Percentiles rank a stretch among this genome's conserved stretches.
Evolutionary conservation across 1,140 invertebrate species (phyloP).

Genomic region (Lerema accius): DNA sequence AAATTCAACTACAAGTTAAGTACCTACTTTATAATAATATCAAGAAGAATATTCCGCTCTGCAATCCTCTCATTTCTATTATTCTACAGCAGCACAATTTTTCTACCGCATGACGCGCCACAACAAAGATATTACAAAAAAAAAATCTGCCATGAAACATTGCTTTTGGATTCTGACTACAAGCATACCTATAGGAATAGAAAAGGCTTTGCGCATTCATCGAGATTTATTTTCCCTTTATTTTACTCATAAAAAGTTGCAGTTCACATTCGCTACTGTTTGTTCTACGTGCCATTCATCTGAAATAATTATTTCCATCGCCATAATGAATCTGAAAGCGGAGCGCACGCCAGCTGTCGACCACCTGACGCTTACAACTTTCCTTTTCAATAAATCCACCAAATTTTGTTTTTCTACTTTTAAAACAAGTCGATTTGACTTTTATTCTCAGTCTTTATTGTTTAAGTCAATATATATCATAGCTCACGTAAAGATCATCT

Average conservation of each 20-base stretch:
- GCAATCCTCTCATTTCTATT: too few species aligned
- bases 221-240: constrained; percentile 28
- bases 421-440: background rate
- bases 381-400: constrained; percentile 33
- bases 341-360: constrained; percentile 24
- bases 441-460: background rate
- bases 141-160: background rate
- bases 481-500: too few species aligned
- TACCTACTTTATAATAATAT: too few species aligned
- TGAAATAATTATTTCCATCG: constrained; percentile 34
- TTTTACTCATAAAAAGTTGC: constrained; percentile 34
- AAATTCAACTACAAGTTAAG: too few species aligned
- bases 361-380: constrained; percentile 27
- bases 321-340: constrained; percentile 18
- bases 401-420: constrained; percentile 17
- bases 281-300: constrained; percentile 32
- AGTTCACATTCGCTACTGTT: constrained; percentile 21
- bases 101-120: too few species aligned
- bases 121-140: background rate
- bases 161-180: constrained; percentile 6
- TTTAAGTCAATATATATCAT: too few species aligned
- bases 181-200: constrained; percentile 3
- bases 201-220: constrained; percentile 9
- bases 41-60: too few species aligned
- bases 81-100: too few species aligned